A percentile compares a stretch with the other conserved stretches of the same genome.
phyloP scores from a whole-genome alignment of 2,888 invertebrate genomes.

The Habroteleia sp. region DNA sequence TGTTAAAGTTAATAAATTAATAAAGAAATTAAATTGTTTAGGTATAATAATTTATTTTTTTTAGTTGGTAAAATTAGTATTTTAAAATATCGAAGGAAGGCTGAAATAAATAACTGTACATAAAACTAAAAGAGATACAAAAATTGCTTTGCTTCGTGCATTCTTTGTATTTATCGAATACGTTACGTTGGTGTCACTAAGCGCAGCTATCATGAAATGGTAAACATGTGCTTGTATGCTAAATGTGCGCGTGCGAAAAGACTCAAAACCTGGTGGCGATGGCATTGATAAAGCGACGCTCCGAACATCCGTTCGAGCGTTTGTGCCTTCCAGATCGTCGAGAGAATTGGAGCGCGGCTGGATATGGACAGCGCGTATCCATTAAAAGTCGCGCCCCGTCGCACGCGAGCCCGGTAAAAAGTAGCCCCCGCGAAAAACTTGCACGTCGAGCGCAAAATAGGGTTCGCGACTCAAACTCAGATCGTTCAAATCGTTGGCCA shows the following conservation, averaged over 20 bases:
- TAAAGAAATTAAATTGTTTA: too few species aligned
- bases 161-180: too few species aligned
- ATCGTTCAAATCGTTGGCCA: conserved; percentile 5
- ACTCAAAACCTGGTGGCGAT: conserved; percentile 31
- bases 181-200: too few species aligned
- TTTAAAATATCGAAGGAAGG: too few species aligned
- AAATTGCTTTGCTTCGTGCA: too few species aligned
- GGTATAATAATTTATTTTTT: too few species aligned
- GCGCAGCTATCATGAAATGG: conserved; percentile 6
- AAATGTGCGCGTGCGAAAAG: conserved; percentile 24
- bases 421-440: conserved; percentile 61
- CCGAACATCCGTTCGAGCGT: conserved; percentile 37
- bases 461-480: conserved; percentile 18
- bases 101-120: too few species aligned
- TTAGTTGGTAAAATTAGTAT: too few species aligned
- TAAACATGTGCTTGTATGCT: conserved; percentile 16
- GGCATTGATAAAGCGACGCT: conserved; percentile 38
- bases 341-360: conserved; percentile 62
- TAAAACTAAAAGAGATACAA: too few species aligned
- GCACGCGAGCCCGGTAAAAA: conserved; percentile 52
- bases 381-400: conserved; percentile 61
- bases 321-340: conserved; percentile 35
- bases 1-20: too few species aligned
- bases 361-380: conserved; percentile 61
- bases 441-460: conserved; percentile 46